phyloP scores from a whole-genome alignment of 2,797 vertebrate species.

The Holocentrus rufus region DNA sequence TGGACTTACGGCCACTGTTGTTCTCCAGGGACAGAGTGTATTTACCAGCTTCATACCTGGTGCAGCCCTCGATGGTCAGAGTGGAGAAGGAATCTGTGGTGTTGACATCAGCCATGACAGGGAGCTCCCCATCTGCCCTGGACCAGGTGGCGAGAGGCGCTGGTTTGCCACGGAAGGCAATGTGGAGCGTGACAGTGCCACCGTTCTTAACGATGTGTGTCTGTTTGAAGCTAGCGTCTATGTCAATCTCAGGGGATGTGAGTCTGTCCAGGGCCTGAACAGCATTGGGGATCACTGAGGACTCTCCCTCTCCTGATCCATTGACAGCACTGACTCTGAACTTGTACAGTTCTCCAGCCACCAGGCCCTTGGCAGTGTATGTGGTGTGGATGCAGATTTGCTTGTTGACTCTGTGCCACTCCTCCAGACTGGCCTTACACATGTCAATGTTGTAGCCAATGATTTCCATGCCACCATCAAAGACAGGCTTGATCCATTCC shows the following conservation, averaged over 20 bases:
- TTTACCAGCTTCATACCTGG: constrained; percentile 96
- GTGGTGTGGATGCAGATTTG: constrained; percentile 92
- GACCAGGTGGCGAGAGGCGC: constrained; percentile 93
- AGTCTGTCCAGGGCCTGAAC: constrained; percentile 93
- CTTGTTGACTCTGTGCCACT: constrained; percentile 95
- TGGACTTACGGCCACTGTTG: constrained; percentile 94
- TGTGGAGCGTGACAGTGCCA: constrained; percentile 88
- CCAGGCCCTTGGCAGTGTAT: constrained; percentile 89
- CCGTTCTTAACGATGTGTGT: constrained; percentile 96
- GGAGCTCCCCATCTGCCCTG: constrained; percentile 90
- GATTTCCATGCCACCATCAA: constrained; percentile 96
- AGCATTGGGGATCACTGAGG: constrained; percentile 86
- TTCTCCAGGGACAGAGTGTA: constrained; percentile 96
- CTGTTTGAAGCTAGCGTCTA: constrained; percentile 96
- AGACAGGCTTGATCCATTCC: constrained; percentile 96
- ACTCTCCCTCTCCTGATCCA: constrained; percentile 91
- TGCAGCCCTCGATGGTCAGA: constrained; percentile 93
- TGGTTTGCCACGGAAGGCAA: constrained; percentile 93
- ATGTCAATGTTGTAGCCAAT: constrained; percentile 99
- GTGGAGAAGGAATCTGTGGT: constrained; percentile 93
- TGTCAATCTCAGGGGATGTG: constrained; percentile 94
- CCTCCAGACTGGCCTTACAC: constrained; percentile 96
- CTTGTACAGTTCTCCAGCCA: constrained; percentile 94
- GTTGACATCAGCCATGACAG: constrained; percentile 90
- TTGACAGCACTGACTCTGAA: constrained; percentile 97